A percentile compares a stretch with the other conserved stretches of the same genome.
These are phyloP conservation scores for Scaptodrosophila lebanonensis DNA, from an alignment of 1,140 invertebrate species.

Conservation along the genomic window DNA sequence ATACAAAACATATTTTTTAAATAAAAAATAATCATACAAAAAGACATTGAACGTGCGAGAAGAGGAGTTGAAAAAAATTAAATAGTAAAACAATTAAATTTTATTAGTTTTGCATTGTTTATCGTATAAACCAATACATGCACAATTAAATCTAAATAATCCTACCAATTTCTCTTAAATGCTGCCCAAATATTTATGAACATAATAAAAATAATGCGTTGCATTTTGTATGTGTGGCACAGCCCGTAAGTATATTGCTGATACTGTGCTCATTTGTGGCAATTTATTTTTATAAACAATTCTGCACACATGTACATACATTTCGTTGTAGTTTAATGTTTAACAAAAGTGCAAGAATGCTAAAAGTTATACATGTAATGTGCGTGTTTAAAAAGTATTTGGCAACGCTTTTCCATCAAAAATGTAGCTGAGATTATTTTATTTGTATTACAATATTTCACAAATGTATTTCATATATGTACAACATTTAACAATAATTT, in stretches of 20 bases:
- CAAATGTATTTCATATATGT: conserved; percentile 24
- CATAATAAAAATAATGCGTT: conserved; percentile 10
- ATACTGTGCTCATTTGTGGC: too few relatives aligned
- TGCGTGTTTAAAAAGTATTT: conserved; percentile 5
- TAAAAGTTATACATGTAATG: neutral
- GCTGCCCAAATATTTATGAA: conserved; percentile 35
- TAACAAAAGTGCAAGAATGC: neutral
- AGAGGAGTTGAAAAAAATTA: neutral
- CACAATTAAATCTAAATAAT: conserved; percentile 10
- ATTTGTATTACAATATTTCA: conserved; percentile 17
- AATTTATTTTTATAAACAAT: too few relatives aligned
- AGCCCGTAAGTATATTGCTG: conserved; percentile 56
- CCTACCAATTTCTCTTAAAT: conserved; percentile 43
- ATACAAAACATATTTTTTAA: conserved; percentile 10
- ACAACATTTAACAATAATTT: too few relatives aligned
- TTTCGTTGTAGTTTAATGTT: conserved; percentile 30
- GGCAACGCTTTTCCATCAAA: conserved; percentile 17
- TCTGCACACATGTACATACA: too few relatives aligned
- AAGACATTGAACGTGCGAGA: conserved; percentile 26
- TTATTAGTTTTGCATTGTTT: too few relatives aligned
- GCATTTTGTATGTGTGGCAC: conserved; percentile 2
- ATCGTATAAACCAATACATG: too few relatives aligned
- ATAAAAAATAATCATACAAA: conserved; percentile 30
- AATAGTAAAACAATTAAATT: conserved; percentile 15
- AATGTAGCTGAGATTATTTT: conserved; percentile 18